Percentiles rank a stretch among this genome's conserved stretches.
phyloP scores from a whole-genome alignment of 2,797 vertebrate species.

The Nyctibius grandis region DNA sequence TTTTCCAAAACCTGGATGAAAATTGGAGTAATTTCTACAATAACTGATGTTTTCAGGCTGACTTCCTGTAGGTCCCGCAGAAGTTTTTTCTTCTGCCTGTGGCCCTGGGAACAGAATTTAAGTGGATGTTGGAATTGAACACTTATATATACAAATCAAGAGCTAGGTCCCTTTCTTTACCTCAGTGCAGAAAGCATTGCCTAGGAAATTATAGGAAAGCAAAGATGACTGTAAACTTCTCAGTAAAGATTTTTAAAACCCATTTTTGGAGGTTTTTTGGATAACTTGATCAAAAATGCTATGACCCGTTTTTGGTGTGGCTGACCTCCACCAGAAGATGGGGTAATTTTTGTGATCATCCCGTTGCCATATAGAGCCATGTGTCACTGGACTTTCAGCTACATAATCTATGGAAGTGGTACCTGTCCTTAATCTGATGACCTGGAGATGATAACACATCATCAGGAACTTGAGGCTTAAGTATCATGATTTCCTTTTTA shows the following conservation, averaged over 20 bases:
- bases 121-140: neutral
- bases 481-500: neutral
- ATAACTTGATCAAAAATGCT: neutral
- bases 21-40: neutral
- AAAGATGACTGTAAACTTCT: neutral
- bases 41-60: neutral
- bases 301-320: neutral
- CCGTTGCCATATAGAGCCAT: fast-evolving
- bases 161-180: neutral
- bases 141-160: neutral
- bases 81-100: neutral
- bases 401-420: neutral
- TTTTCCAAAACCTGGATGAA: neutral
- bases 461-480: neutral
- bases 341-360: neutral
- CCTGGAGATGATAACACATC: neutral
- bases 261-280: fast-evolving
- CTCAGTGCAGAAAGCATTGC: neutral
- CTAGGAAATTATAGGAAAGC: neutral
- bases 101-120: neutral
- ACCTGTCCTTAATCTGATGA: neutral
- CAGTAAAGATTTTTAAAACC: neutral
- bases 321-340: neutral
- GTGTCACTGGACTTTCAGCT: neutral
- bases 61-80: neutral